Evolutionary conservation across 2,113 vertebrate species (phyloP), one percentile per base, ranked within the genome.

Genomic region (Pterophyllum scalare): DNA sequence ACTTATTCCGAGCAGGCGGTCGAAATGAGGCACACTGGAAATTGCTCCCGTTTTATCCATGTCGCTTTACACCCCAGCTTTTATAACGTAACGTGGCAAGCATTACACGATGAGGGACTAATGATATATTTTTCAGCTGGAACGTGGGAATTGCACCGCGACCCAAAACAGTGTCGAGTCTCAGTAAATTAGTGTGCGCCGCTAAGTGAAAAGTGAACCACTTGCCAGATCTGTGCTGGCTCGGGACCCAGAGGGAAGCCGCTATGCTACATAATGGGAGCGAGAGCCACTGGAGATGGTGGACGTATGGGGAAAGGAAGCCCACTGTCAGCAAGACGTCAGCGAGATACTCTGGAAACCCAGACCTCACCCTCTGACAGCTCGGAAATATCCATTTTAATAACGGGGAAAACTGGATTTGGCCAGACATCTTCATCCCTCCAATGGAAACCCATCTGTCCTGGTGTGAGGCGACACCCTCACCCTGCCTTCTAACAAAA

Each of bases 111-210:
- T 89, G 88, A 95, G 93, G 87, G 89, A 93, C 93, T 95, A 96
- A 95, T 95, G 91, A 95, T 96, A 95, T 96, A 96, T 96, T 96
- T 96, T 93, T 95, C 94, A 96, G 95, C 95, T 96, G 95, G 91
- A 94, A 92, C 84, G 87, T 90, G 91, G 90, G 89, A 93, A 94
- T 92, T 89, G 86, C 80, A 89, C 91, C 90, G 91, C 85, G 82
- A 89, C 90, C 91, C 80, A 80, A 92, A 89, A 92, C 92, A 90
- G 93, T 93, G 93, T 94, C 88, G 88, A 91, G 93, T 94, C 94
- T 95, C 94, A 93, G 92, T 95, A 95, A 96, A 95, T 95, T 93
- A 95, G 95, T 86, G 90, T 80, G 85, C 79, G 93, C 83, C 38
- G 83, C 88, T 91, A 93, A 94, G 94, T 93, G 91, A 94, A 94